phyloP scores from a whole-genome alignment of 2,888 invertebrate genomes.

The Coelogynopora nodosa region DNA sequence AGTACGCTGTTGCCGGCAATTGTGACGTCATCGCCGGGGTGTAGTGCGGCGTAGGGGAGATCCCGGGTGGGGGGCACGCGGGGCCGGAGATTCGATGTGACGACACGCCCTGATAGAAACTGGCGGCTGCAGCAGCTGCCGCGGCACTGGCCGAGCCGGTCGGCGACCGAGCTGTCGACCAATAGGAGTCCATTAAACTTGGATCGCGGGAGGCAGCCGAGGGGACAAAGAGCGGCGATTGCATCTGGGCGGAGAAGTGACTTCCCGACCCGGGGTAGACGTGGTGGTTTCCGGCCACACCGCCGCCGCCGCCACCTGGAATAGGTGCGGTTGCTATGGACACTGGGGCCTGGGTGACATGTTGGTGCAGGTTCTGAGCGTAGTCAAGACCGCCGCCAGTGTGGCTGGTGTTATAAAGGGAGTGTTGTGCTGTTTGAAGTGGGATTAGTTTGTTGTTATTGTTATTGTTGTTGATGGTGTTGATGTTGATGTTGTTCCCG shows the following conservation, averaged over 20 bases:
- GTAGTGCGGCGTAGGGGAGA: background rate
- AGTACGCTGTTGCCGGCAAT: background rate
- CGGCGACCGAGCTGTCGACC: background rate
- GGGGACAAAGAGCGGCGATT: background rate
- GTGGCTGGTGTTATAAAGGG: background rate
- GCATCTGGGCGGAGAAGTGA: background rate
- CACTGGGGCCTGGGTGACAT: background rate
- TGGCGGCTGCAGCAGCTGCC: background rate
- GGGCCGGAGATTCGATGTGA: background rate
- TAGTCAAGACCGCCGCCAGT: background rate
- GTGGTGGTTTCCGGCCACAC: background rate
- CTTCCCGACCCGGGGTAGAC: background rate
- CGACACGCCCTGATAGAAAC: background rate
- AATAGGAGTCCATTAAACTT: constrained; percentile 10
- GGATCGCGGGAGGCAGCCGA: background rate
- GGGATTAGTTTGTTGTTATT: background rate
- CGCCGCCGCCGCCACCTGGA: background rate
- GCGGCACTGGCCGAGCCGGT: background rate
- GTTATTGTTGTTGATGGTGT: background rate
- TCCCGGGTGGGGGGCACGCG: background rate
- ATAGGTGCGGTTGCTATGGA: background rate
- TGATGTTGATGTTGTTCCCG: background rate
- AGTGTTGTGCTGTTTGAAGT: background rate
- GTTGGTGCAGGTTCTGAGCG: background rate
- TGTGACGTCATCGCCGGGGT: background rate